phyloP scores from a whole-genome alignment of 2,797 vertebrate genomes.

The Enteromius unitaeniatus region DNA sequence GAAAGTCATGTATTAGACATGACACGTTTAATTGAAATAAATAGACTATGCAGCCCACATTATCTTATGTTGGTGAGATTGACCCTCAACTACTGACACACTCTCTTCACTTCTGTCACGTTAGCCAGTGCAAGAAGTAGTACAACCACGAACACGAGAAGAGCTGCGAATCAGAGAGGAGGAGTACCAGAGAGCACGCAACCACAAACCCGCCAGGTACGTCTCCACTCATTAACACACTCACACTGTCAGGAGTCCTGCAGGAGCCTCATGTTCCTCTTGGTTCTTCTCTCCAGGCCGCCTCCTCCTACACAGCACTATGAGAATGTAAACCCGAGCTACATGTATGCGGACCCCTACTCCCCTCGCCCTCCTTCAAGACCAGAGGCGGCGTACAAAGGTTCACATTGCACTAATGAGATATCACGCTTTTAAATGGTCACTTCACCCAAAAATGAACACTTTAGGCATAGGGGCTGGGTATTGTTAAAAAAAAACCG shows the following conservation, averaged over 20 bases:
- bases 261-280: background rate
- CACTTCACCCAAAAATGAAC: no score
- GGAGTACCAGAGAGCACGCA: conserved; percentile 83
- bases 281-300: conserved; percentile 61
- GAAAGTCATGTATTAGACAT: no score
- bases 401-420: conserved; percentile 54
- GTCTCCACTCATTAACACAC: background rate
- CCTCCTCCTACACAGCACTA: conserved; percentile 76
- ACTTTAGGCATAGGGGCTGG: no score
- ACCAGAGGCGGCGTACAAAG: conserved; percentile 80
- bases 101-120: conserved; percentile 34
- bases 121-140: conserved; percentile 81
- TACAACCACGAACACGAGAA: conserved; percentile 84
- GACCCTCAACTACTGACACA: background rate
- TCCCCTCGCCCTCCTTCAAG: conserved; percentile 70
- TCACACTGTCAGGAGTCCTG: background rate
- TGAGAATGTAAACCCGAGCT: conserved; percentile 77
- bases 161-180: conserved; percentile 81
- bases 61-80: conserved; percentile 18
- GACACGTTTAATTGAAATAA: background rate
- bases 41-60: background rate
- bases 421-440: background rate
- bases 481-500: no score
- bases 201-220: conserved; percentile 86
- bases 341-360: conserved; percentile 70